These are phyloP conservation scores for Sphenodon punctatus DNA, from an alignment of 2,797 vertebrate genomes.

Conservation along the genomic window DNA sequence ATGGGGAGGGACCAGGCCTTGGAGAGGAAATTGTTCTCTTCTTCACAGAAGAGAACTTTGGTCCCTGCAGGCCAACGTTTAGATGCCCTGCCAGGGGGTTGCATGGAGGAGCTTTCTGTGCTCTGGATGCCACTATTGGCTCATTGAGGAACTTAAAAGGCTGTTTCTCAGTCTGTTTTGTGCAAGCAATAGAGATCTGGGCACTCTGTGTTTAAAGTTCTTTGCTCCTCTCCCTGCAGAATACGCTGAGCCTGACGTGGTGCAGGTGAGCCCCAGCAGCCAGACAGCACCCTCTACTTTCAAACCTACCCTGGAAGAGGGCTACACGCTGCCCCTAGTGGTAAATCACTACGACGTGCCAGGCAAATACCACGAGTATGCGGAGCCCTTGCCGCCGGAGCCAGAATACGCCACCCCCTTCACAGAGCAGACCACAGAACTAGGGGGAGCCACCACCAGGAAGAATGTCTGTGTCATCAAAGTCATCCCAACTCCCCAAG, in stretches of 20 bases:
- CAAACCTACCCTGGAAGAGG: conserved; percentile 75
- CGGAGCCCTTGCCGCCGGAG: conserved; percentile 82
- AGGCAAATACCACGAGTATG: conserved; percentile 80
- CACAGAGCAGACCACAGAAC: conserved; percentile 68
- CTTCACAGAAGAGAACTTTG: too few species aligned
- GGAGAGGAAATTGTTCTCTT: too few species aligned
- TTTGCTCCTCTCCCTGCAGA: conserved; percentile 63
- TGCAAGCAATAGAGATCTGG: too few species aligned
- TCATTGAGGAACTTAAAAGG: background rate
- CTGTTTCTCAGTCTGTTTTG: background rate
- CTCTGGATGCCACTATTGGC: too few species aligned
- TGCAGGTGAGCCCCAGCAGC: conserved; percentile 48
- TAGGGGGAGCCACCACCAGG: accelerated
- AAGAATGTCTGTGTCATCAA: background rate
- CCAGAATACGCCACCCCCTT: conserved; percentile 88
- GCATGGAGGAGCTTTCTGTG: too few species aligned
- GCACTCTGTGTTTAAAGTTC: too few species aligned
- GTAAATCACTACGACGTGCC: conserved; percentile 82
- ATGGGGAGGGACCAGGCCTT: too few species aligned
- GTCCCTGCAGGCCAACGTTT: too few species aligned
- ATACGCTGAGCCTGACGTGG: conserved; percentile 81
- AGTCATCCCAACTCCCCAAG: background rate
- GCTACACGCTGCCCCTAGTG: conserved; percentile 83
- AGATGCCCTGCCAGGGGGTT: too few species aligned
- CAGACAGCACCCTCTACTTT: conserved; percentile 82